Conservation (phyloP, 2,113 vertebrate species). For the Dasypus novemcinctus region DNA sequence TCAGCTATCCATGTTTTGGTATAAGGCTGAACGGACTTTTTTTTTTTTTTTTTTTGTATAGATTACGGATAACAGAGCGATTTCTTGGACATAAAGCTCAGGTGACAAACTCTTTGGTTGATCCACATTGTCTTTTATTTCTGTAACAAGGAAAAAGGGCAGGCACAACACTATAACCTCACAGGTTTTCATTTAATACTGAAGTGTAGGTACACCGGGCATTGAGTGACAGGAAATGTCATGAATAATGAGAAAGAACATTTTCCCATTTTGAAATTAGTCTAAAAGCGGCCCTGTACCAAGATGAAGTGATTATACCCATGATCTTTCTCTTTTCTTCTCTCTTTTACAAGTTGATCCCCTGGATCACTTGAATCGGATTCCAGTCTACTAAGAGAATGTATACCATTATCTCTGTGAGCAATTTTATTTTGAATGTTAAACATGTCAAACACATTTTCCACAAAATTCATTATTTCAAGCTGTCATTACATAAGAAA, state of each 20-base stretch:
- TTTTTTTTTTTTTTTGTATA: background rate
- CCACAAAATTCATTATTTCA: background rate
- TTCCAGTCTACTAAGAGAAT: background rate
- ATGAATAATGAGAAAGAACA: background rate
- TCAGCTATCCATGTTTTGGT: rapidly evolving
- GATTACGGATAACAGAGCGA: background rate
- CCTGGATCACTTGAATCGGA: background rate
- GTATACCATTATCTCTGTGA: background rate
- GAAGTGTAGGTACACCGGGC: background rate
- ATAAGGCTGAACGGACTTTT: background rate
- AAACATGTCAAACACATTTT: background rate
- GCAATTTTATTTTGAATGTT: background rate
- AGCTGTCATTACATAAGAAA: background rate
- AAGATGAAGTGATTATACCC: rapidly evolving
- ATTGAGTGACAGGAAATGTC: background rate
- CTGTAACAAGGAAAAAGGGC: background rate
- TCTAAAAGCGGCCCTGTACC: background rate
- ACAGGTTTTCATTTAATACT: background rate
- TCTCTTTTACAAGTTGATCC: background rate
- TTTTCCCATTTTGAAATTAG: background rate
- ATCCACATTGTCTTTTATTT: background rate
- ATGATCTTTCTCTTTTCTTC: background rate
- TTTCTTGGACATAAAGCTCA: background rate
- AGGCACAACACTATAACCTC: background rate
- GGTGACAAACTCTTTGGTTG: background rate